Conservation (phyloP, 2,888 invertebrate genomes). For the Gandaritis pyraliata region DNA sequence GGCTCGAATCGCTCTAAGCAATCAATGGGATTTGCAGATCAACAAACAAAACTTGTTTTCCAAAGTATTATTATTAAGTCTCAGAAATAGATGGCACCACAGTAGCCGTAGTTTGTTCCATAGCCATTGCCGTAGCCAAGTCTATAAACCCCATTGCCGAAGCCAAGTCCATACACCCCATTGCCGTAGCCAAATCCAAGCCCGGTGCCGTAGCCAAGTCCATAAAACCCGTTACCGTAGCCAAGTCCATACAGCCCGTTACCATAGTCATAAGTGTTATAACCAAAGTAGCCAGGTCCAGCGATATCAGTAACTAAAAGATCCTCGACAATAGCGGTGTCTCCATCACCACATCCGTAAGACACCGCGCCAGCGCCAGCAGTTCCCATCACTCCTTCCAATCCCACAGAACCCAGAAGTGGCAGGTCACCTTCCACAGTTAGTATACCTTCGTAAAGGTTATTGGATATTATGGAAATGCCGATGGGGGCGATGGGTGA, state of each 20-base stretch:
- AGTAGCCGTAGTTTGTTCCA: no score
- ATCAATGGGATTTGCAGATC: no score
- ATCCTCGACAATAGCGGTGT: constrained; percentile 6
- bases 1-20: no score
- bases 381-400: constrained; percentile 11
- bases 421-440: constrained; percentile 12
- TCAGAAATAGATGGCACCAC: no score
- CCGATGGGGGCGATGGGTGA: constrained; percentile 23
- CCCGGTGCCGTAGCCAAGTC: constrained; percentile 13
- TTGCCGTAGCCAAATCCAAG: constrained; percentile 11
- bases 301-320: no score
- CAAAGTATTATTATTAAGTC: no score
- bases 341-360: constrained; percentile 15
- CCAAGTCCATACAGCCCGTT: constrained; percentile 16
- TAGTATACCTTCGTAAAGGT: constrained; percentile 20
- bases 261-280: constrained; percentile 20
- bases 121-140: background rate
- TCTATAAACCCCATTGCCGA: background rate
- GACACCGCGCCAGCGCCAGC: constrained; percentile 24
- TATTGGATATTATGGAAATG: constrained; percentile 25
- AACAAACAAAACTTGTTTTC: no score
- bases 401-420: constrained; percentile 7
- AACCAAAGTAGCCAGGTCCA: background rate
- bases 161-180: background rate
- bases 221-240: constrained; percentile 4